Evolutionary conservation across 2,797 vertebrate genomes (phyloP).

Genomic region (Chaenodraco wilsoni): DNA sequence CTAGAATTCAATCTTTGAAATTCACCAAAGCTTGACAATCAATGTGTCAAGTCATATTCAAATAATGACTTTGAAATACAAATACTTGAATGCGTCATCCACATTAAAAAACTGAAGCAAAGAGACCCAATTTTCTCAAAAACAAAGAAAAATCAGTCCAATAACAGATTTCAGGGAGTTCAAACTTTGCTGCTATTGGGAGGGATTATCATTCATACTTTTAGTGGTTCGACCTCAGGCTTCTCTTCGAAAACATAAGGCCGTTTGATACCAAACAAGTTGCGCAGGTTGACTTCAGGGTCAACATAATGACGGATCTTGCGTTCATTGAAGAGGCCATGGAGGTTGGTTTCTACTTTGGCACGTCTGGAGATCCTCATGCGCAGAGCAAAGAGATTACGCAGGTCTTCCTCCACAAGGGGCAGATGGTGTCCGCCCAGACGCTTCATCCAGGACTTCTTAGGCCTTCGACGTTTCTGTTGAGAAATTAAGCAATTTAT

Average conservation of each 20-base stretch:
- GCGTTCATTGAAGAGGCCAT: constrained; percentile 85
- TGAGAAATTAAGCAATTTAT: neutral
- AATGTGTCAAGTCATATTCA: constrained; percentile 13
- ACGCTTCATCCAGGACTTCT: constrained; percentile 83
- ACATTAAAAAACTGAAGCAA: constrained; percentile 45
- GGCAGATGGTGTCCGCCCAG: constrained; percentile 68
- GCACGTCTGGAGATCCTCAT: constrained; percentile 76
- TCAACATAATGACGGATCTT: constrained; percentile 83
- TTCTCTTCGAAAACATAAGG: constrained; percentile 14
- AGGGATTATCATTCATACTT: constrained; percentile 31
- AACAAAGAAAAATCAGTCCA: constrained; percentile 2
- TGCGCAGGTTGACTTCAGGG: constrained; percentile 82
- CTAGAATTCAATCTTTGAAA: neutral
- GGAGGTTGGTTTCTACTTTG: constrained; percentile 84
- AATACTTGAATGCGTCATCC: constrained; percentile 43
- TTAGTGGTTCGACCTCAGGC: neutral
- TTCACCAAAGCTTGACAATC: constrained; percentile 8
- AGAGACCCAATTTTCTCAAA: constrained; percentile 47
- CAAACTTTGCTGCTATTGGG: neutral
- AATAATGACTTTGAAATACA: constrained; percentile 11
- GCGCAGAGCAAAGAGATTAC: constrained; percentile 78
- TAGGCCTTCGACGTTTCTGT: constrained; percentile 65
- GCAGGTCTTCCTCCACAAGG: constrained; percentile 82
- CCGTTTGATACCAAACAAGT: constrained; percentile 77
- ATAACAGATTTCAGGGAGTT: neutral